Percentiles rank a stretch among this genome's conserved stretches.
These are phyloP conservation scores for Drosophila triauraria DNA, from an alignment of 1,140 invertebrate genomes.

Conservation along the genomic window DNA sequence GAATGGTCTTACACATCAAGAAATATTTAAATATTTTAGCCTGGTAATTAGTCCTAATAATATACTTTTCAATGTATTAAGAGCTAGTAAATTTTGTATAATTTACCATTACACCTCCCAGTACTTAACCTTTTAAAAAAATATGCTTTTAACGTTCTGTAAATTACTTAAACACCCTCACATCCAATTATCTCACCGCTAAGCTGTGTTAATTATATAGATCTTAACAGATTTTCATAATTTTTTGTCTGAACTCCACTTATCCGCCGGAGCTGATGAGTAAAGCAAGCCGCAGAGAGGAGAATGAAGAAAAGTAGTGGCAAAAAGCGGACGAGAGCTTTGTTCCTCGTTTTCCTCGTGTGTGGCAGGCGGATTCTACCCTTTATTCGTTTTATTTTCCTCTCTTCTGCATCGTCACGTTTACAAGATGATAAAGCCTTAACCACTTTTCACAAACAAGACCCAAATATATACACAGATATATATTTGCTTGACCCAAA, in stretches of 20 bases:
- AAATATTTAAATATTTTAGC: neutral
- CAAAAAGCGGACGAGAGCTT: slow-evolving; percentile 22
- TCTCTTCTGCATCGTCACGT: slow-evolving; percentile 72
- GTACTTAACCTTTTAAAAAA: slow-evolving; percentile 12
- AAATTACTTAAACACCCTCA: slow-evolving; percentile 32
- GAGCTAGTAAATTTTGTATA: neutral
- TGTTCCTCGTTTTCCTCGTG: slow-evolving; percentile 7
- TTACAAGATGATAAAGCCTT: slow-evolving; percentile 81
- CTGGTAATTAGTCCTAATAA: neutral
- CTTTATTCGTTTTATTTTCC: slow-evolving; percentile 34
- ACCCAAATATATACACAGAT: slow-evolving; percentile 40
- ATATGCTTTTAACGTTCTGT: slow-evolving; percentile 21
- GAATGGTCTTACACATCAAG: neutral
- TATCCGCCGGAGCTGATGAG: slow-evolving; percentile 40
- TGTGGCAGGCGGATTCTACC: slow-evolving; percentile 37
- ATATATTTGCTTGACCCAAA: slow-evolving; percentile 69
- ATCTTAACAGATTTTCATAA: slow-evolving; percentile 45
- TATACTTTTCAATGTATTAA: neutral
- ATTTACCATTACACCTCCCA: neutral
- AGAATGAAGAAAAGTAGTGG: slow-evolving; percentile 22
- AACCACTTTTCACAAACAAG: slow-evolving; percentile 75
- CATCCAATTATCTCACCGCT: slow-evolving; percentile 48
- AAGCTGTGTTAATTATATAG: slow-evolving; percentile 57
- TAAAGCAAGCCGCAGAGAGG: slow-evolving; percentile 29
- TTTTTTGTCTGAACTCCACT: slow-evolving; percentile 18